phyloP scores from a whole-genome alignment of 2,113 vertebrate species.

The Microcebus jonahi region DNA sequence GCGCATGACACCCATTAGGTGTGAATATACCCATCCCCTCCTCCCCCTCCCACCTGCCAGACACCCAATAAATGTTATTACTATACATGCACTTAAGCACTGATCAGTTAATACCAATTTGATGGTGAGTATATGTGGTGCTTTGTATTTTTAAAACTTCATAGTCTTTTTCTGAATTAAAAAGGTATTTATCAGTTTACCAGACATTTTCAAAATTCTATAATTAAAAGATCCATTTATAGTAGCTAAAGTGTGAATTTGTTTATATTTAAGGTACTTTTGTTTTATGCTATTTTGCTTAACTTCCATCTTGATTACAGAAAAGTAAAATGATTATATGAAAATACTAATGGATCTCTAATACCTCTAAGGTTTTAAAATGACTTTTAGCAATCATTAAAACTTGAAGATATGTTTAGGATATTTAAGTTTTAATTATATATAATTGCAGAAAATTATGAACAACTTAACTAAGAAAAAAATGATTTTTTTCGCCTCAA shows the following conservation, averaged over 20 bases:
- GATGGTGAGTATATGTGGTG: no score
- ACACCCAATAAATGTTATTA: no score
- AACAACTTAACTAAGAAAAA: neutral
- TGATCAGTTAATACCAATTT: no score
- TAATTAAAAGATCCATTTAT: neutral
- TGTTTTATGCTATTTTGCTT: neutral
- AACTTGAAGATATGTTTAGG: neutral
- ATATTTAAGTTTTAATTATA: neutral
- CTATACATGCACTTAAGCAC: no score
- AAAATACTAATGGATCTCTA: neutral
- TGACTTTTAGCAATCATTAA: neutral
- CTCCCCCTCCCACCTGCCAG: no score
- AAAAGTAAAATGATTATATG: neutral
- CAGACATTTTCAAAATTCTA: neutral
- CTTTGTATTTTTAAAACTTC: neutral
- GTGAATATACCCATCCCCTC: no score
- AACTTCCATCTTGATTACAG: neutral
- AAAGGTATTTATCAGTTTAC: neutral
- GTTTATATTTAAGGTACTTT: neutral
- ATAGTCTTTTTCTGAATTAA: neutral
- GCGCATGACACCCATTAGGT: no score
- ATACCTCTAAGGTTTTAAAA: neutral
- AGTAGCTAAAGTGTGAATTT: neutral
- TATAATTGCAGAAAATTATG: neutral
- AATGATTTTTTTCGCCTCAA: neutral